Conservation (phyloP, 2,797 vertebrate species). For the Cichlasoma orientale region DNA sequence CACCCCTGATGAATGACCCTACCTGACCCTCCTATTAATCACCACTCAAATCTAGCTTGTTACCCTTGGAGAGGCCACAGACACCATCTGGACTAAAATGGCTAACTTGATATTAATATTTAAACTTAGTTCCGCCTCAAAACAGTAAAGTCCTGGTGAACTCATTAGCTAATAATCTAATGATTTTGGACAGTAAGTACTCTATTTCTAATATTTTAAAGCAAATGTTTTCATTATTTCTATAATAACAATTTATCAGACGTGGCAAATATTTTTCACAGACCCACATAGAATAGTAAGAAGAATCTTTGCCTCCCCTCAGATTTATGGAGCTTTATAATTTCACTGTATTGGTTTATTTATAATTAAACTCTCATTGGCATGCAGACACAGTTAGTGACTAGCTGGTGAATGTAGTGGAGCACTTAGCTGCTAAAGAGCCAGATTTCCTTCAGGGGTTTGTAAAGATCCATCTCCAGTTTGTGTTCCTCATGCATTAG, state of each 20-base stretch:
- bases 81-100: too few relatives aligned
- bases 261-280: not conserved
- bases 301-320: not conserved
- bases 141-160: not conserved
- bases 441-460: not conserved
- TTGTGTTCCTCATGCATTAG: not conserved
- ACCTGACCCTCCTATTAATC: too few relatives aligned
- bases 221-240: not conserved
- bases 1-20: too few relatives aligned
- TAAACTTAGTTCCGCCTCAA: too few relatives aligned
- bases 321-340: not conserved
- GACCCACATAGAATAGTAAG: not conserved
- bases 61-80: too few relatives aligned
- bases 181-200: not conserved
- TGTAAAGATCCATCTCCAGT: not conserved
- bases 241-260: not conserved
- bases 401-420: not conserved
- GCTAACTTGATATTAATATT: too few relatives aligned
- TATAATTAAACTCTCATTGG: not conserved
- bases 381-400: not conserved
- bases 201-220: not conserved
- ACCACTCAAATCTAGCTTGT: too few relatives aligned
- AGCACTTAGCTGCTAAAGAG: not conserved
- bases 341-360: not conserved
- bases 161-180: not conserved